Conservation (phyloP, 2,113 vertebrate genomes). For the Loxodonta africana region DNA sequence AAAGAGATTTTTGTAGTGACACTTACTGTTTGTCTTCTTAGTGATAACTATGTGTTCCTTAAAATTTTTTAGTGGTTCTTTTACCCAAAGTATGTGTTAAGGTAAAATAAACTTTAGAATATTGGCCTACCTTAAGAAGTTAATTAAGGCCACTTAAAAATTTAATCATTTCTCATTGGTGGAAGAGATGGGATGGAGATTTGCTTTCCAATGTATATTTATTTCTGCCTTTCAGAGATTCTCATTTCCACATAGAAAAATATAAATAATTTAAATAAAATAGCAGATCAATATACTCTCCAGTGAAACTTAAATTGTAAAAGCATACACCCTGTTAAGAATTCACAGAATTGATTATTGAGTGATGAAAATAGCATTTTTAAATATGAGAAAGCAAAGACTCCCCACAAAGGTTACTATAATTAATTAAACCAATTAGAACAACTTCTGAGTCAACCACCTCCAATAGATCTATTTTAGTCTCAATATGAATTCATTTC, state of each 20-base stretch:
- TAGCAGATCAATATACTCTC: neutral
- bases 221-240: conserved; percentile 1
- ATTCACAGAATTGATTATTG: neutral
- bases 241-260: conserved; percentile 22
- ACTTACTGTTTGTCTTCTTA: neutral
- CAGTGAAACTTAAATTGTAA: conserved; percentile 17
- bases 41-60: neutral
- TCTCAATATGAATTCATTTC: conserved; percentile 44
- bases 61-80: conserved; percentile 19
- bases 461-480: neutral
- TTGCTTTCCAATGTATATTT: conserved; percentile 31
- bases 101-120: neutral
- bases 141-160: conserved; percentile 40
- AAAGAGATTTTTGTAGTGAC: neutral
- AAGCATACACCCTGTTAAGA: neutral
- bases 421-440: conserved; percentile 47
- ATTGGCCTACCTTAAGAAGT: conserved; percentile 16
- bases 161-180: neutral
- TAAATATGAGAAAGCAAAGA: neutral
- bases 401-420: neutral
- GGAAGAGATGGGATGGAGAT: neutral
- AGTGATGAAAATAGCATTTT: neutral
- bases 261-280: conserved; percentile 35
- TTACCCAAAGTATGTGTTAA: conserved; percentile 19
- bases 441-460: conserved; percentile 22